phyloP scores from a whole-genome alignment of 2,797 vertebrate species.

The Bovichtus diacanthus region DNA sequence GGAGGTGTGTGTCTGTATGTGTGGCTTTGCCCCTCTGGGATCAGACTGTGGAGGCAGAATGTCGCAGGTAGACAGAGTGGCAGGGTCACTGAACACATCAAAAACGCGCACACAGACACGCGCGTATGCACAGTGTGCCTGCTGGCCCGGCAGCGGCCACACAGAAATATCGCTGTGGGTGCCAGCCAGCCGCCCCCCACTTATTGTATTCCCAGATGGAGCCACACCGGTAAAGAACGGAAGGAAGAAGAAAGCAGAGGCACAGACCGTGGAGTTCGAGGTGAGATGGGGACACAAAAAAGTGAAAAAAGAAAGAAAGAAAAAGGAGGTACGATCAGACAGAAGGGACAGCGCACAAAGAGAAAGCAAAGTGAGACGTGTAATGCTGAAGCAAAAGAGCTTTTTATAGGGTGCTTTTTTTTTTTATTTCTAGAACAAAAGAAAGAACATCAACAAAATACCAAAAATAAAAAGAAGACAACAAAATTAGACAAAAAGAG shows the following conservation, averaged over 20 bases:
- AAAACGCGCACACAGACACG: conserved; percentile 23
- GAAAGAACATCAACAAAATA: not conserved
- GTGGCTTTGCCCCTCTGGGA: conserved; percentile 56
- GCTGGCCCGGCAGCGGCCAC: conserved; percentile 40
- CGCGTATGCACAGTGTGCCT: conserved; percentile 9
- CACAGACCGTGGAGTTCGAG: conserved; percentile 23
- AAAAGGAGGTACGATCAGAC: conserved; percentile 3
- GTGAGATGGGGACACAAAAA: conserved; percentile 28
- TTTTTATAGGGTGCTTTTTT: not conserved
- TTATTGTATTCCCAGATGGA: conserved; percentile 49
- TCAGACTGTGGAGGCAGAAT: conserved; percentile 69
- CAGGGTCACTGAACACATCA: conserved; percentile 80
- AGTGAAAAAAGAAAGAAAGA: not conserved
- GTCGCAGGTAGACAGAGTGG: conserved; percentile 74
- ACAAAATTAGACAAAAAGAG: not conserved
- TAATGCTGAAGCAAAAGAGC: not conserved
- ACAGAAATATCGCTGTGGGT: conserved; percentile 52
- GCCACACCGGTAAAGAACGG: conserved; percentile 32
- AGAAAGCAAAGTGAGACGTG: conserved; percentile 1
- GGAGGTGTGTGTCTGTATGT: conserved; percentile 52
- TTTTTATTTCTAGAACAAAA: not conserved
- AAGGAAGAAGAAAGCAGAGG: conserved; percentile 20
- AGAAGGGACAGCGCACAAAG: conserved; percentile 4
- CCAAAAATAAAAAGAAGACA: not conserved
- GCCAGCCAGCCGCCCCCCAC: conserved; percentile 30